Percentiles rank a stretch among this genome's conserved stretches.
Evolutionary conservation across 1,140 invertebrate species (phyloP).

Genomic region (Lamellibrachia luymesi): DNA sequence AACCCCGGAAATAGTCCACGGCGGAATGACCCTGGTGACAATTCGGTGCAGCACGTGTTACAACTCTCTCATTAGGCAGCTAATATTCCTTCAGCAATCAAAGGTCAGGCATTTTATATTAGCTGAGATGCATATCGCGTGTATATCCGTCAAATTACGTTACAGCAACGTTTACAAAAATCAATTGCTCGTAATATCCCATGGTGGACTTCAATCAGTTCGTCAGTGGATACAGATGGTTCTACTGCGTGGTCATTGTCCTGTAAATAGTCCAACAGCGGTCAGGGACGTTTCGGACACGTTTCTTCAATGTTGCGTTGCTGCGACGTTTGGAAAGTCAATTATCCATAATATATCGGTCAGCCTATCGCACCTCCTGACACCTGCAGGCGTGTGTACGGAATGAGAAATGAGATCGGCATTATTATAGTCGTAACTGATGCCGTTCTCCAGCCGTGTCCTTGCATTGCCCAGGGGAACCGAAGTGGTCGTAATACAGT

Average conservation of each 20-base stretch:
- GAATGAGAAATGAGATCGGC: background rate
- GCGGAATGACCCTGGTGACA: background rate
- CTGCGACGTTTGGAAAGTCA: background rate
- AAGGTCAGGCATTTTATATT: background rate
- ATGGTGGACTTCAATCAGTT: background rate
- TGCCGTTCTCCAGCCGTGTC: background rate
- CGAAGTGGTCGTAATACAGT: background rate
- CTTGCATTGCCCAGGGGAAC: background rate
- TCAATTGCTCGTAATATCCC: background rate
- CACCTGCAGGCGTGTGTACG: background rate
- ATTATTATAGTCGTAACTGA: background rate
- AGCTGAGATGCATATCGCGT: background rate
- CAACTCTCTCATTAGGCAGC: background rate
- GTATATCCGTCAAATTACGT: background rate
- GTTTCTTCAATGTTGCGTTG: background rate
- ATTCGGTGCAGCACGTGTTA: background rate
- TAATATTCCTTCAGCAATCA: background rate
- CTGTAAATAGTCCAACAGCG: background rate
- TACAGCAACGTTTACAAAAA: background rate
- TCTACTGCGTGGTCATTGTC: background rate
- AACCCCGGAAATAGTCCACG: background rate
- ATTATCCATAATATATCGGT: background rate
- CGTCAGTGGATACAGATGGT: background rate
- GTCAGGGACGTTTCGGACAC: background rate
- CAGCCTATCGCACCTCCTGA: background rate